Evolutionary conservation across 2,888 invertebrate species (phyloP).

Genomic region (Cryptosula pallasiana): DNA sequence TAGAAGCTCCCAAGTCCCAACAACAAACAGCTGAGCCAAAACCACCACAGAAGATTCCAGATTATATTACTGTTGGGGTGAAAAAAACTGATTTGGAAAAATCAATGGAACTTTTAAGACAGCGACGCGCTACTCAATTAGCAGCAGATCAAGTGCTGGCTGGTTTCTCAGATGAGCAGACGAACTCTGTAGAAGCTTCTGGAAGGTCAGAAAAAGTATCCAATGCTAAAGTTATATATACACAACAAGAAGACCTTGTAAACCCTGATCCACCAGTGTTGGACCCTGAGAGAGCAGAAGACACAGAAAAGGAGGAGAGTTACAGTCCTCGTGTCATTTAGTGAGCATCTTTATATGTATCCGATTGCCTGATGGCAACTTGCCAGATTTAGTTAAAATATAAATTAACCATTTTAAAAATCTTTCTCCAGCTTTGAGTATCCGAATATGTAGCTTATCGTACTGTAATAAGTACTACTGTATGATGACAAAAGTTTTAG

Average conservation of each 20-base stretch:
- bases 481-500: no score
- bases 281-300: no score
- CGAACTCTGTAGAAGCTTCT: background rate
- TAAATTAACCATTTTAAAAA: no score
- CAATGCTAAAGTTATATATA: background rate
- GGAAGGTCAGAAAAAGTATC: background rate
- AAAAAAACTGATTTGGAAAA: constrained; percentile 7
- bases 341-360: background rate
- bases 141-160: background rate
- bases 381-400: no score
- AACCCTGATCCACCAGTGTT: no score
- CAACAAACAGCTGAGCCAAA: background rate
- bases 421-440: no score
- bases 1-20: no score
- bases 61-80: background rate
- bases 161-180: background rate
- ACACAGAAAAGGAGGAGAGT: constrained; percentile 19
- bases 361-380: no score
- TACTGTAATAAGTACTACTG: no score
- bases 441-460: no score
- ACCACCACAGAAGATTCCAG: background rate
- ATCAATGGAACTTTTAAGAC: constrained; percentile 11
- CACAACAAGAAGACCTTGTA: no score
- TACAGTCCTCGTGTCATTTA: constrained; percentile 3
- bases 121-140: background rate